A percentile compares a stretch with the other conserved stretches of the same genome.
Conservation (phyloP, 2,888 invertebrate genomes). For the Doris montereyensis region DNA sequence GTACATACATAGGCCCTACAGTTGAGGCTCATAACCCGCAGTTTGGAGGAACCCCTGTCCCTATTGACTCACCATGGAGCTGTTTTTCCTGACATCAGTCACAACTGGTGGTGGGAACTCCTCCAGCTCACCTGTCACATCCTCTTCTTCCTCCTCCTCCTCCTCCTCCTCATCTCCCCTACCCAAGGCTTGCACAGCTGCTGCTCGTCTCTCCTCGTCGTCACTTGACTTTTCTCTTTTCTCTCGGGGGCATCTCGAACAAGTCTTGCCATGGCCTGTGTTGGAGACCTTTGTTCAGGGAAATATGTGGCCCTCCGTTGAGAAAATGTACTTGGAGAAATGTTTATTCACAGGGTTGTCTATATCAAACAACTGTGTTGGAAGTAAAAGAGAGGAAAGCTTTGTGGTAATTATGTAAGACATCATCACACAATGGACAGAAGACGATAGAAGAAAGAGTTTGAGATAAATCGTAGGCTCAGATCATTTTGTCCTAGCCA, state of each 20-base stretch:
- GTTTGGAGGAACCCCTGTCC: too few species aligned
- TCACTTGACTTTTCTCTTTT: background rate
- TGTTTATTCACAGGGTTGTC: slow-evolving; percentile 77
- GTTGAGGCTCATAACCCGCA: too few species aligned
- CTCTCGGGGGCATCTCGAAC: background rate
- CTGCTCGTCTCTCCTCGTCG: too few species aligned
- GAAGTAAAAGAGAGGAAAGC: background rate
- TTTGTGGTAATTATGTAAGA: too few species aligned
- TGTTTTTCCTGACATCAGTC: background rate
- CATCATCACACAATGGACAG: too few species aligned
- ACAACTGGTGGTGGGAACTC: background rate
- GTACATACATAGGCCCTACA: too few species aligned
- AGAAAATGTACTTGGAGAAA: slow-evolving; percentile 76
- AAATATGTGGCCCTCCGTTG: slow-evolving; percentile 78
- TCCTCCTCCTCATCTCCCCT: background rate
- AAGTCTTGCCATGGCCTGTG: slow-evolving; percentile 49
- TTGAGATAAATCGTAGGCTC: too few species aligned
- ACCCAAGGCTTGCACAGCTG: too few species aligned
- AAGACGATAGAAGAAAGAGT: background rate
- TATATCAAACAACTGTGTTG: slow-evolving; percentile 77
- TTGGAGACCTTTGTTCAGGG: slow-evolving; percentile 72
- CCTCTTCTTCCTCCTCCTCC: background rate
- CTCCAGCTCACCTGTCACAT: background rate
- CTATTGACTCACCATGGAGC: background rate
- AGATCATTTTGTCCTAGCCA: too few species aligned